Evolutionary conservation across 2,113 vertebrate species (phyloP).

Genomic region (Ondatra zibethicus): DNA sequence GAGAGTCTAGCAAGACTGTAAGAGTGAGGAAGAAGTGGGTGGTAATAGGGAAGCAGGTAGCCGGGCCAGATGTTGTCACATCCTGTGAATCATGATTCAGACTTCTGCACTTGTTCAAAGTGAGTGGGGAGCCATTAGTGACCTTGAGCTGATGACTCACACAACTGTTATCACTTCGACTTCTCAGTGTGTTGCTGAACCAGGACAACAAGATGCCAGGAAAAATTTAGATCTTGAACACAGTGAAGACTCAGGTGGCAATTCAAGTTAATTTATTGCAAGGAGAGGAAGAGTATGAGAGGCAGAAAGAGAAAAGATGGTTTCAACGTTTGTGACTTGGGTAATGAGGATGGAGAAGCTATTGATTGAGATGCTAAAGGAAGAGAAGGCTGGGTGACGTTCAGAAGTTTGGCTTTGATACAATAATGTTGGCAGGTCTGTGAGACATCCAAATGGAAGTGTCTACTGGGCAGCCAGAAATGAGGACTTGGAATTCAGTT

Average conservation of each 20-base stretch:
- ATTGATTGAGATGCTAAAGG: background rate
- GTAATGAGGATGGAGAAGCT: background rate
- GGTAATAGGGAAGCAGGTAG: background rate
- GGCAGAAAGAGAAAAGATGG: background rate
- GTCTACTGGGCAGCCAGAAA: background rate
- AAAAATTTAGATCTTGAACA: background rate
- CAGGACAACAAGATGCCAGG: background rate
- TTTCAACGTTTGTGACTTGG: background rate
- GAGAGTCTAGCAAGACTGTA: background rate
- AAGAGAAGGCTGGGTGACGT: background rate
- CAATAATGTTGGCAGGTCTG: background rate
- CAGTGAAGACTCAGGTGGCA: background rate
- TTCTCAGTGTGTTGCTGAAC: background rate
- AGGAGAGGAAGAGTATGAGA: background rate
- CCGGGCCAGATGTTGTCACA: background rate
- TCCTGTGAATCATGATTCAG: background rate
- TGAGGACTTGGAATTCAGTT: background rate
- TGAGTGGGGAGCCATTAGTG: background rate
- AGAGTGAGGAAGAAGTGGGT: background rate
- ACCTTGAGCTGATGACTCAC: background rate
- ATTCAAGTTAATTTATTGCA: background rate
- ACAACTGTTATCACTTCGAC: background rate
- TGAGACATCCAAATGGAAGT: background rate
- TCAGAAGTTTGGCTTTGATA: background rate
- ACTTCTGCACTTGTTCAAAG: background rate